Evolutionary conservation across 2,113 vertebrate species (phyloP), one percentile per base, ranked within the genome.

Genomic region (Gymnarchus niloticus): DNA sequence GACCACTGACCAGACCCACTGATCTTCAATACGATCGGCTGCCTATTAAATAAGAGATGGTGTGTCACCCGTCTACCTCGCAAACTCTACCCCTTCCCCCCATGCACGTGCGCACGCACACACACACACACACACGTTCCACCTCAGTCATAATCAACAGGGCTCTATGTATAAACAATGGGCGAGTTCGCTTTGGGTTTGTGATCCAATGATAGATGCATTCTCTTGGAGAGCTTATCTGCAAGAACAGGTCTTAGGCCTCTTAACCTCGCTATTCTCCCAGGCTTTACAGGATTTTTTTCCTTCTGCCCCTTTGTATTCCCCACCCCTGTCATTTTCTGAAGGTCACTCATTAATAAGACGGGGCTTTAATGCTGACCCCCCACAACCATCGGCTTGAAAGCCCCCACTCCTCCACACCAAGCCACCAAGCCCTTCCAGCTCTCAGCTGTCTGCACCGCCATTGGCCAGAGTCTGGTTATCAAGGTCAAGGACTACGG

Each of bases 321-420:
- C 84, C 83, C 90, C 87, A 88, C 87, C 86, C 87, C 87, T 88
- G 89, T 89, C 89, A 88, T 93, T 94, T 93, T 92, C 90, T 84
- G 91, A 94, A 94, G 93, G 94, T 95, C 93, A 94, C 92, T 93
- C 92, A 94, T 95, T 94, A 94, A 95, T 94, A 92, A 92, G 90
- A 87, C 88, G 91, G 90, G 92, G 92, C 91, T 92, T 91, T 91
- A 91, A 93, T 86, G 90, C 89, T 90, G 91, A 95, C 93, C 94
- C 84, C 19, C 19, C 0, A 1, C 91, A 90, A 93, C 93, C 93
- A 76, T 59, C 86, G 84, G 86, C 89, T 91, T 90, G 92, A 91
- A 94, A 93, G 93, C 90, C 91, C 89, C n/a, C 41, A 84, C 85
- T 90, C 87, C 87, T 80, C 83, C 83, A 89, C 91, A 92, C 91